phyloP scores from a whole-genome alignment of 2,113 vertebrate genomes.

The Cochlearius cochlearius region DNA sequence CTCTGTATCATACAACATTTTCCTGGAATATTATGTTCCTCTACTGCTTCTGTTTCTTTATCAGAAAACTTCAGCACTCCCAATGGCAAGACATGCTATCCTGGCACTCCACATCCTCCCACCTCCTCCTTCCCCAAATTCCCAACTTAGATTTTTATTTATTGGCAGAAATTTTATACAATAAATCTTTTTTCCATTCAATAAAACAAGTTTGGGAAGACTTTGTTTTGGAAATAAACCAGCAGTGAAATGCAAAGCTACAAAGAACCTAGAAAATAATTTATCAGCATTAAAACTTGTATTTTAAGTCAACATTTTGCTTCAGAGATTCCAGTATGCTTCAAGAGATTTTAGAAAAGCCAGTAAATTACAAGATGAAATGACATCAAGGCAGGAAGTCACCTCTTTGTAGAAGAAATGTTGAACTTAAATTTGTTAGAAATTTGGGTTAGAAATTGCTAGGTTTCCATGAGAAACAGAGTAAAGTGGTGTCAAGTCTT shows the following conservation, averaged over 20 bases:
- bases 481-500: not conserved
- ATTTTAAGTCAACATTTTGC: not conserved
- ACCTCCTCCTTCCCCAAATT: not conserved
- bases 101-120: not conserved
- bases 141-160: not conserved
- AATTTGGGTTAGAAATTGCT: not conserved
- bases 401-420: not conserved
- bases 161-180: not conserved
- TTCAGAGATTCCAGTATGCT: not conserved
- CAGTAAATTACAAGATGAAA: not conserved
- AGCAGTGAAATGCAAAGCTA: not conserved
- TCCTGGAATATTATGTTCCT: not conserved
- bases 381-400: not conserved
- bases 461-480: not conserved
- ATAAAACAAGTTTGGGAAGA: not conserved
- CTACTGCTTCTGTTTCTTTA: not conserved
- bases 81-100: not conserved
- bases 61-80: not conserved
- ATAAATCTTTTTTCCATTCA: not conserved
- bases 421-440: not conserved
- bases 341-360: not conserved
- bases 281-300: not conserved
- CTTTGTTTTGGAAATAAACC: not conserved
- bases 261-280: not conserved
- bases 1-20: not conserved